phyloP scores from a whole-genome alignment of 2,797 vertebrate genomes.

The Emydoidea blandingii region DNA sequence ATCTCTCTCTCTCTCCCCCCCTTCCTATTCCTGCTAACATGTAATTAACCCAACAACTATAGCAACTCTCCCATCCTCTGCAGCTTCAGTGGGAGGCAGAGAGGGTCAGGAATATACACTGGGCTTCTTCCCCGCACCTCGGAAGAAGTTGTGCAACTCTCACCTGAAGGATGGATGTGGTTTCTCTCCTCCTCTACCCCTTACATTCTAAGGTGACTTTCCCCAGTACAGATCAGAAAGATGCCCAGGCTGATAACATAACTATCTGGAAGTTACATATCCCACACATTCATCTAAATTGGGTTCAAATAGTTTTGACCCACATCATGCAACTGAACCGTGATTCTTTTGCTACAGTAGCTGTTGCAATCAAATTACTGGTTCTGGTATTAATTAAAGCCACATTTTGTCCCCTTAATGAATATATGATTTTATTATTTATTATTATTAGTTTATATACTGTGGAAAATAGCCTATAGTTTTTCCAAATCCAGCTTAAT shows the following conservation, averaged over 20 bases:
- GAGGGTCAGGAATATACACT: rapidly evolving
- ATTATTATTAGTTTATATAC: neutral
- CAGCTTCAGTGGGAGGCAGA: rapidly evolving
- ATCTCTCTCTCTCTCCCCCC: neutral
- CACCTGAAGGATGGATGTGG: neutral
- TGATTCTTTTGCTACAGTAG: neutral
- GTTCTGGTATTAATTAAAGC: neutral
- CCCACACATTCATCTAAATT: rapidly evolving
- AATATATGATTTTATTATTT: neutral
- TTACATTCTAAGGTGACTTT: rapidly evolving
- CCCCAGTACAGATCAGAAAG: neutral
- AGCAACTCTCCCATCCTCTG: rapidly evolving
- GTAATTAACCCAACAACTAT: neutral
- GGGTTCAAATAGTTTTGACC: neutral
- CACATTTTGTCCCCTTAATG: neutral
- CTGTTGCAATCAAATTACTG: neutral
- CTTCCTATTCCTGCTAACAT: neutral
- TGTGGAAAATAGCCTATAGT: neutral
- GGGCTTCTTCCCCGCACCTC: neutral
- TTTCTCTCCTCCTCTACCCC: neutral
- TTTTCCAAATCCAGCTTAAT: neutral
- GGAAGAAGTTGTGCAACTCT: neutral
- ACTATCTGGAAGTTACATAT: rapidly evolving
- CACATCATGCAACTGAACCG: neutral
- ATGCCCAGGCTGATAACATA: neutral